A percentile compares a stretch with the other conserved stretches of the same genome.
phyloP scores from a whole-genome alignment of 1,140 invertebrate species.

The Anastrepha obliqua region DNA sequence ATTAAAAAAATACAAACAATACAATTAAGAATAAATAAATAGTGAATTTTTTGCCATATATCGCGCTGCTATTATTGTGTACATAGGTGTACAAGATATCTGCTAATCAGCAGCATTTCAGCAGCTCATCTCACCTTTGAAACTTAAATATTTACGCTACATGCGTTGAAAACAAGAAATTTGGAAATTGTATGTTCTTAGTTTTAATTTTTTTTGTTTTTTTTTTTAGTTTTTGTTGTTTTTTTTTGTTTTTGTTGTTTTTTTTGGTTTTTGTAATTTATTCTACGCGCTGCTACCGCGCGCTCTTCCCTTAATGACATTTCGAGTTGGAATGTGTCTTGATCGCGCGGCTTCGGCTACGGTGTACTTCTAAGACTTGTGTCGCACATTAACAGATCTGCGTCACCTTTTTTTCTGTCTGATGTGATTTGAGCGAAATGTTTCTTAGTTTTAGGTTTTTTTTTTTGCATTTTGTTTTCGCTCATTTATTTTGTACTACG shows the following conservation, averaged over 20 bases:
- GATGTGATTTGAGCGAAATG: too few species aligned
- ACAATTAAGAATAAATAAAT: too few species aligned
- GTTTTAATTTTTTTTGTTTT: background rate
- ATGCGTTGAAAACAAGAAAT: conserved; percentile 14
- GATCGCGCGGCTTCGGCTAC: background rate
- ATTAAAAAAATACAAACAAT: too few species aligned
- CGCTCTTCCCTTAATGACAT: background rate
- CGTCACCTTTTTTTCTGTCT: too few species aligned
- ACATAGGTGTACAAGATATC: too few species aligned
- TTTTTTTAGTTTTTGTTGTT: background rate
- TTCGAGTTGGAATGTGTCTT: background rate
- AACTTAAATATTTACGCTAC: background rate
- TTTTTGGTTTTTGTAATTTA: background rate
- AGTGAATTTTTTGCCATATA: too few species aligned
- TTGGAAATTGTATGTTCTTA: background rate
- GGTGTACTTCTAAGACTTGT: background rate
- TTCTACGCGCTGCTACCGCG: background rate
- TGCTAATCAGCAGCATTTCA: too few species aligned
- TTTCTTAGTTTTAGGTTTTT: too few species aligned
- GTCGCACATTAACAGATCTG: background rate
- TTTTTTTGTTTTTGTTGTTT: background rate
- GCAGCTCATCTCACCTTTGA: background rate
- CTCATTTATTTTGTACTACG: too few species aligned
- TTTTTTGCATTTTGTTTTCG: too few species aligned
- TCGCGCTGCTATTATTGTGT: too few species aligned